Evolutionary conservation across 2,888 invertebrate species (phyloP), one percentile per base, ranked within the genome.

Genomic region (Branchellion lobata): DNA sequence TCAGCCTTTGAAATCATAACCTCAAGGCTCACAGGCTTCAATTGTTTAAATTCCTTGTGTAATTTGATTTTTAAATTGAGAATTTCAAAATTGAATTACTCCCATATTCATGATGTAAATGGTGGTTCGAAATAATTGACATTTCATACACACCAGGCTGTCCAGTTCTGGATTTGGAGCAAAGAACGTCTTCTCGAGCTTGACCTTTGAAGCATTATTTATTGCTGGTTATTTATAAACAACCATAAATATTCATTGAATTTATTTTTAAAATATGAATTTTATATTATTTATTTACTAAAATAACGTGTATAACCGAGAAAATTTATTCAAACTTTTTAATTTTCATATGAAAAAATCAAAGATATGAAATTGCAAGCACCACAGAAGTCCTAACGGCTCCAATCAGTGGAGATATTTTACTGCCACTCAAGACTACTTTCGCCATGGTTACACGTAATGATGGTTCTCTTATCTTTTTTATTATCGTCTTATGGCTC

Each of bases 171-270:
- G 82, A 82, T 87, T 97, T 89, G 98, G 96, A 90, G 95, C 94
- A 91, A 98, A 99, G 91, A 96, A 96, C 88, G 96, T 96, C 92
- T 97, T 97, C 91, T 98, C 96, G 92, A 95, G 94, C 90, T 96
- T 93, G 91, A 97, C 86, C 86, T 87, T 84, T n/a, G 65, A 75
- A 53, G 31, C n/a, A 72, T 51, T 72, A 34, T 71, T 69, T n/a
- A 65, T 8, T 65, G 14, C 27, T 29, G 5, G 14, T 29, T 18
- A 21, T 29, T n/a, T 69, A 3, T 14, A 5, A 27, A 65, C 29
- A 27, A 65, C 21, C n/a, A n/a, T n/a, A n/a, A 27, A 65, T 21
- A 27, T 8, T 65, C 29, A 65, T 51, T 18, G 14, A 14, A 14
- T 18, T 51, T 51, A 51, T 51, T 51, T 14, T 51, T 51, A 51